Evolutionary conservation across 2,888 invertebrate species (phyloP), one percentile per base, ranked within the genome.

Genomic region (Anagyrus pseudococci): DNA sequence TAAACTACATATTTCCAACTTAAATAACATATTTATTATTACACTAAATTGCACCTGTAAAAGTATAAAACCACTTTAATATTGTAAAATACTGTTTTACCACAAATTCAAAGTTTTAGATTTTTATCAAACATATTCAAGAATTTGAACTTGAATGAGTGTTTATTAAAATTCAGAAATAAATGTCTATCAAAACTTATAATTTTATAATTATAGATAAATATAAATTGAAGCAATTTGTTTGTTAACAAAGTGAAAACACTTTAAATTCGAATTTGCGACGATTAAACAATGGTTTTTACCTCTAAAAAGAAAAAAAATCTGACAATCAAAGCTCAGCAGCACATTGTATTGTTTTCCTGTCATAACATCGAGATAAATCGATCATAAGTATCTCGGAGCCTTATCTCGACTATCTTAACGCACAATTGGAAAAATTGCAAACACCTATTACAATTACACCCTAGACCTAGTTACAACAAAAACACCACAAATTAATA

Each of bases 1-100:
- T 29, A 17, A 20, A 33, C n/a, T 37, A 37, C 56, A 20, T 37
- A 44, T 48, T 4, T 44, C 6, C 23, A 56, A 44, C n/a, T 58
- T 59, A n/a, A 22, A 25, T 22, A 48, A 20, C 58, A 66, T 66
- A 37, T 40, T 53, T 53, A 33, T 20, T 17, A 53, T n/a, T 40
- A 17, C 7, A n/a, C 10, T 48, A 43, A 44, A 52, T 47, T 4
- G 19, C 43, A 46, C 56, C 62, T 62, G 19, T 2, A 44, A 60
- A 15, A 41, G 47, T 49, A 22, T 22, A 22, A 20, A 8, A 8
- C 13, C 13, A 8, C 13, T 33, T 33, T 33, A 33, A 33, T 33
- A 40, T 41, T 23, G 19, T 43, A 29, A 52, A 61, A 6, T 26
- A n/a, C n/a, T n/a, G n/a, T n/a, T n/a, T n/a, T n/a, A n/a, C n/a